Conservation (phyloP, 1,140 invertebrate species). For the Papilio glaucus region DNA sequence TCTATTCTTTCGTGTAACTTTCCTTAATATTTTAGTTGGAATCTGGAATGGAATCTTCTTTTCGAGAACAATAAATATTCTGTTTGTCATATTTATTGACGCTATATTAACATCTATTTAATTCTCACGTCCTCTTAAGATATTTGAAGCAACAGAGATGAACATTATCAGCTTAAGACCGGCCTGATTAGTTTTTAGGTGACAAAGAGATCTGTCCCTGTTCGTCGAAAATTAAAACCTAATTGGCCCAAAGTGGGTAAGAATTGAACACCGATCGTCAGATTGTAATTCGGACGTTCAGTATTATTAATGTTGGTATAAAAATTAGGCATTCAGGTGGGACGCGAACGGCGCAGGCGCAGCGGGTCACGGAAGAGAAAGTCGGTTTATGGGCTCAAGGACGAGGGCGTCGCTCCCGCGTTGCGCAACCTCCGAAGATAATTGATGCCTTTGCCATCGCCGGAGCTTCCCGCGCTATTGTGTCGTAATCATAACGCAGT, state of each 20-base stretch:
- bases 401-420: slow-evolving; percentile 67
- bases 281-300: neutral
- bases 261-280: neutral
- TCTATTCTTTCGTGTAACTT: neutral
- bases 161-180: no score
- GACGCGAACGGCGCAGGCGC: slow-evolving; percentile 21
- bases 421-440: slow-evolving; percentile 74
- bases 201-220: no score
- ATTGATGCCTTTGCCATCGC: slow-evolving; percentile 49
- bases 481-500: slow-evolving; percentile 63
- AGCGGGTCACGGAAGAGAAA: slow-evolving; percentile 58
- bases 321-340: slow-evolving; percentile 13
- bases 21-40: no score
- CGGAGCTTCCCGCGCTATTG: slow-evolving; percentile 49
- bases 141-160: no score
- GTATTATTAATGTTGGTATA: neutral
- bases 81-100: no score
- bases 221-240: neutral
- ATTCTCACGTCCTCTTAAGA: no score
- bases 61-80: no score
- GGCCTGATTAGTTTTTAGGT: no score
- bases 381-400: slow-evolving; percentile 65
- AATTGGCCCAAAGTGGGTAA: neutral
- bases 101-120: no score
- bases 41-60: no score